Conservation (phyloP, 2,888 invertebrate genomes). For the Syritta pipiens region DNA sequence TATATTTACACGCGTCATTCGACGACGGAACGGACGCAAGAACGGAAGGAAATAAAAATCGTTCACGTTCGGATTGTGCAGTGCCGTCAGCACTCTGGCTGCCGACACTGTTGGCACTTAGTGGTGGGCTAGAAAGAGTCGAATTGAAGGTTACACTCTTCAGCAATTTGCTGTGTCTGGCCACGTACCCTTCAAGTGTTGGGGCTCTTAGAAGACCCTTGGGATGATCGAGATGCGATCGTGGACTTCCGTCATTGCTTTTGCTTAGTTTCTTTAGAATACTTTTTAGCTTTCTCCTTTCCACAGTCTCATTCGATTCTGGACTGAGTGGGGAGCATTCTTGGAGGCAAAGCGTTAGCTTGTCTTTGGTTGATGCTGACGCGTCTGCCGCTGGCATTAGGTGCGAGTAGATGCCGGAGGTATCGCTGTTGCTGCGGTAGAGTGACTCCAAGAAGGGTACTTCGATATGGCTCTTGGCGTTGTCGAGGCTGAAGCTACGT, state of each 20-base stretch:
- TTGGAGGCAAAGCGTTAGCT: constrained; percentile 67
- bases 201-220: constrained; percentile 88
- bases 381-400: constrained; percentile 77
- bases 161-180: constrained; percentile 91
- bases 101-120: constrained; percentile 77
- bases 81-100: constrained; percentile 61
- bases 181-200: constrained; percentile 93
- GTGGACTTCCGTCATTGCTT: constrained; percentile 76
- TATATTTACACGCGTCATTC: constrained; percentile 62
- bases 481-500: constrained; percentile 90
- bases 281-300: constrained; percentile 89
- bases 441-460: constrained; percentile 81
- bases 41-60: constrained; percentile 64
- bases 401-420: constrained; percentile 83
- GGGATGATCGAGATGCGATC: constrained; percentile 80
- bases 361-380: constrained; percentile 74
- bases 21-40: constrained; percentile 55
- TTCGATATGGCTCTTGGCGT: constrained; percentile 83
- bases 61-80: constrained; percentile 66
- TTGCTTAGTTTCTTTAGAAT: constrained; percentile 91
- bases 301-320: constrained; percentile 90
- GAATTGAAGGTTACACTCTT: constrained; percentile 95
- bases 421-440: constrained; percentile 90
- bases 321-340: constrained; percentile 81
- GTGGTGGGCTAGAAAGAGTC: constrained; percentile 89